Base-by-base conservation (phyloP, 2,888 invertebrate genomes). In the Tipula vernalis region DNA sequence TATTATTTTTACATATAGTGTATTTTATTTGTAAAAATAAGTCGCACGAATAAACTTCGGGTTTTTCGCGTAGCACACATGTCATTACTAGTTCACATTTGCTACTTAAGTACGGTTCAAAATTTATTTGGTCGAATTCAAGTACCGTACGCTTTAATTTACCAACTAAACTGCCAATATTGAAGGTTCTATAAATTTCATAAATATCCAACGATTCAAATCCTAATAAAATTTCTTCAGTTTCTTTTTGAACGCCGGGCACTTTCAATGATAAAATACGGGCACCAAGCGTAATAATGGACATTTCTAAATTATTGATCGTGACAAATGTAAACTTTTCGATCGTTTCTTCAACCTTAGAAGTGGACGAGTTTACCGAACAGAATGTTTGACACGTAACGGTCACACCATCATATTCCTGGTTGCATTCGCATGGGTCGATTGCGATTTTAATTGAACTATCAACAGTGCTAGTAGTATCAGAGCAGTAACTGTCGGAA, bases 111-210 rank as follows among this genome's bases (percentile, higher is more conserved):
- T 86, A 83, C 8, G 86, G 41, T 13, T 42, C 83, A 85, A 85
- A 87, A 87, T 87, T 87, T 41, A 86, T 18, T 44, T 86, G 47
- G 15, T 85, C 36, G 12, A 87, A 86, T 10, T 71, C 10, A 28
- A 71, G 71, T 12, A 2, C 2, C 3, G 71, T 71, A 28, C 71
- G 71, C 28, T 71, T 71, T 28, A 71, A 4, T 71, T 71, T 71
- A 36, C 83, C 87, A 3, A 36, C 5, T 41, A 42, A 41, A 1
- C 86, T 86, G 84, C 86, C 86, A 86, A 51, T 8, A 83, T 86
- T 87, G 13, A 36, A 44, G 2, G 83, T 47, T 10, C 83, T 36
- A n/a, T 85, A 12, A 6, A 85, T 42, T 2, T 12, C 41, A 85
- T 87, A 87, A 44, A 12, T 51, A 13, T 39, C 36, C 41, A 86